Evolutionary conservation across 1,140 invertebrate species (phyloP).

Genomic region (Gryllus bimaculatus): DNA sequence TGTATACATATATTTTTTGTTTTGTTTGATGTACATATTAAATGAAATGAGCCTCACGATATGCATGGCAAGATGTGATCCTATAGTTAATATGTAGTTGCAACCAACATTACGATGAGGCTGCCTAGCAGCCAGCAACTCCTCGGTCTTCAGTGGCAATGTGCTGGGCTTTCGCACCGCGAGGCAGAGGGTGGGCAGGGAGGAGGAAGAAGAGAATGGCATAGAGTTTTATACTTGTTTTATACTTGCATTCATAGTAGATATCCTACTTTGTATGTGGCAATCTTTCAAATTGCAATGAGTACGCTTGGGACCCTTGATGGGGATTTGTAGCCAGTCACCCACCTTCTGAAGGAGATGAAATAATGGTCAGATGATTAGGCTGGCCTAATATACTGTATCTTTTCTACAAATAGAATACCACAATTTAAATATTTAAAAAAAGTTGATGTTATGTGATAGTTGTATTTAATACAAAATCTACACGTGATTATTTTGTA

Average conservation of each 20-base stretch:
- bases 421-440: conserved; percentile 23
- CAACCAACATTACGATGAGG: conserved; percentile 12
- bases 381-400: conserved; percentile 21
- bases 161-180: conserved; percentile 17
- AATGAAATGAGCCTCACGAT: conserved; percentile 18
- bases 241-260: conserved; percentile 15
- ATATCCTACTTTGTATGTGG: conserved; percentile 12
- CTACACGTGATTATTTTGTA: conserved; percentile 27
- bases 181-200: conserved; percentile 16
- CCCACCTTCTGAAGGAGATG: conserved; percentile 19
- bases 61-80: conserved; percentile 23
- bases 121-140: conserved; percentile 21
- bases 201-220: not conserved
- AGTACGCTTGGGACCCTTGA: conserved; percentile 15
- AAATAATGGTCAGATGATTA: conserved; percentile 17
- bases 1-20: conserved; percentile 10
- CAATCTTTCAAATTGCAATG: conserved; percentile 14
- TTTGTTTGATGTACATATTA: conserved; percentile 15
- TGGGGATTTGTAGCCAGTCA: conserved; percentile 14
- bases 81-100: conserved; percentile 20
- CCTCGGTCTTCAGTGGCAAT: conserved; percentile 17
- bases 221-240: conserved; percentile 18
- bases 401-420: conserved; percentile 24
- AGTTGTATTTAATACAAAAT: conserved; percentile 27
- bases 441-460: conserved; percentile 26